Evolutionary conservation across 2,888 invertebrate species (phyloP).

Genomic region (Thelaira solivaga): DNA sequence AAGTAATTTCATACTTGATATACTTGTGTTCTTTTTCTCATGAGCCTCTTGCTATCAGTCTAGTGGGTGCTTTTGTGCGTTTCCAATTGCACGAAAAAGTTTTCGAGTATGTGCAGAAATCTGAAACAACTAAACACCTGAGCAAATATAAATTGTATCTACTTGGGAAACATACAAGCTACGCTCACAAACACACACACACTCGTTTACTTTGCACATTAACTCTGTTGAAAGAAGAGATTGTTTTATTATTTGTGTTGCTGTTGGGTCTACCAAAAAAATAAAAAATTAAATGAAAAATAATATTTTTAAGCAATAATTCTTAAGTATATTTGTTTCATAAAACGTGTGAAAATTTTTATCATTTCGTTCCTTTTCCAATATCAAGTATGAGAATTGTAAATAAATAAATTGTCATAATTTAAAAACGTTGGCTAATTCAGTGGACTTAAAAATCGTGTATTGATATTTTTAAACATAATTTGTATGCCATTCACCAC

Average conservation of each 20-base stretch:
- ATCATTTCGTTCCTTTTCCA: conserved; percentile 29
- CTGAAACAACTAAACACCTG: conserved; percentile 42
- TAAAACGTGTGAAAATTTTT: conserved; percentile 55
- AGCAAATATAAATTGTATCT: conserved; percentile 53
- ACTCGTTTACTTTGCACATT: neutral
- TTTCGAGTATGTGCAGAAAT: conserved; percentile 27
- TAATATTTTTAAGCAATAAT: neutral
- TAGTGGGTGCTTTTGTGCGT: conserved; percentile 54
- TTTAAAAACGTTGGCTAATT: conserved; percentile 11
- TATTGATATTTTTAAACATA: too few species aligned
- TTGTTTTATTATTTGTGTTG: conserved; percentile 34
- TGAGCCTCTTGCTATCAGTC: conserved; percentile 16
- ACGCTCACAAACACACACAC: neutral
- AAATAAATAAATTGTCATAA: conserved; percentile 31
- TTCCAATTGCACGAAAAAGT: conserved; percentile 25
- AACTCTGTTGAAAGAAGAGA: conserved; percentile 35
- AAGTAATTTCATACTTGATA: conserved; percentile 37
- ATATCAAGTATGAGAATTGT: conserved; percentile 44
- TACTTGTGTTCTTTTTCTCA: conserved; percentile 25
- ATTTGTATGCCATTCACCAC: too few species aligned
- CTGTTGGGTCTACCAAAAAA: conserved; percentile 36
- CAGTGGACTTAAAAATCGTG: neutral
- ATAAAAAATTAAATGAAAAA: neutral
- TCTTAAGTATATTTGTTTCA: conserved; percentile 31
- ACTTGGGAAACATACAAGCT: conserved; percentile 10